Evolutionary conservation across 2,797 vertebrate genomes (phyloP).

Genomic region (Alcedo atthis): DNA sequence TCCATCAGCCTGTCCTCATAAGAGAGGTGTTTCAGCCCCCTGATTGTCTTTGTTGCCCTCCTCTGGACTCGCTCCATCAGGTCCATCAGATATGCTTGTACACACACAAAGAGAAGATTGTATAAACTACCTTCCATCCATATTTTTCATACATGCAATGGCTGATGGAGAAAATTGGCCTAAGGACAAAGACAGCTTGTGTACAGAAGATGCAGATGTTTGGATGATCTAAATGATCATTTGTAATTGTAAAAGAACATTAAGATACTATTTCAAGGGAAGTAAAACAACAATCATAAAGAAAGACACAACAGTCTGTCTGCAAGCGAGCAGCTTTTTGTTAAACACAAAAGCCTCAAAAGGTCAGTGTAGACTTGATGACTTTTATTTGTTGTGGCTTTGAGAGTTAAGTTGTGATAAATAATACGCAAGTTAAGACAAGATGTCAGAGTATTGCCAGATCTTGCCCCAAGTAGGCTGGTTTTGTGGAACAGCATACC

Average conservation of each 20-base stretch:
- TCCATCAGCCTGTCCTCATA: no score
- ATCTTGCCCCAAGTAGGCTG: background rate
- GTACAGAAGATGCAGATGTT: background rate
- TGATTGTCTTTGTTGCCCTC: no score
- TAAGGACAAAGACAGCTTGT: background rate
- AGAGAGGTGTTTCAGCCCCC: no score
- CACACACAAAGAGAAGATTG: fast-evolving
- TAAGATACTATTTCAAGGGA: background rate
- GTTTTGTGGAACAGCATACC: background rate
- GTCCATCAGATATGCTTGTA: background rate
- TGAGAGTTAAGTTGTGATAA: background rate
- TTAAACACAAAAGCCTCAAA: background rate
- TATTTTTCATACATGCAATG: background rate
- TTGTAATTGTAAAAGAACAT: background rate
- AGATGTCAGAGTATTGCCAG: background rate
- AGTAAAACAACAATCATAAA: background rate
- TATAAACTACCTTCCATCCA: background rate
- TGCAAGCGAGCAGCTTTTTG: background rate
- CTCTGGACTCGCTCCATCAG: no score
- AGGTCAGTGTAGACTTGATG: background rate
- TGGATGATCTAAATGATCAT: background rate
- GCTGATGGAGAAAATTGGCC: background rate
- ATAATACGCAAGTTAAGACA: background rate
- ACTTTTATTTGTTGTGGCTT: background rate
- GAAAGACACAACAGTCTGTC: background rate